A percentile compares a stretch with the other conserved stretches of the same genome.
Conservation (phyloP, 2,797 vertebrate genomes). For the Labroides dimidiatus region DNA sequence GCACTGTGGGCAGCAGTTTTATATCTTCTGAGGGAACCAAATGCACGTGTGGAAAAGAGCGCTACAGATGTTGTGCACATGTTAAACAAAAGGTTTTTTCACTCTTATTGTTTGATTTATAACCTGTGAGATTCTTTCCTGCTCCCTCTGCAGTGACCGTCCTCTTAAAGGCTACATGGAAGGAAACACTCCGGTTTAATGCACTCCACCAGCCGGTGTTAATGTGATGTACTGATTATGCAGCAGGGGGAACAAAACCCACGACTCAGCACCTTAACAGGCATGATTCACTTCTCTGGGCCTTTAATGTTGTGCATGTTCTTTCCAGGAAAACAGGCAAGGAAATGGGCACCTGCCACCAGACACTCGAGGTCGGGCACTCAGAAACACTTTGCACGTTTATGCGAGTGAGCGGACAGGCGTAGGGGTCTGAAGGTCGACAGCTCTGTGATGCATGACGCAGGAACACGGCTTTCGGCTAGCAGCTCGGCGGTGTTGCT, state of each 20-base stretch:
- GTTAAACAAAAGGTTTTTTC: not conserved
- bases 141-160: conserved; percentile 39
- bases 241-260: conserved; percentile 16
- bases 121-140: not conserved
- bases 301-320: conserved; percentile 5
- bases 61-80: conserved; percentile 3
- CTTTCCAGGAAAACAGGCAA: conserved; percentile 3
- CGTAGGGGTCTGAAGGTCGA: conserved; percentile 55
- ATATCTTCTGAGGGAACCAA: conserved; percentile 3
- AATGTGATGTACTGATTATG: conserved; percentile 50
- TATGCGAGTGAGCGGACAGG: conserved; percentile 30
- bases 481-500: conserved; percentile 33
- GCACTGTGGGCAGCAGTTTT: not conserved
- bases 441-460: conserved; percentile 67
- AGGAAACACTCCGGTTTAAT: conserved; percentile 24
- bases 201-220: conserved; percentile 21
- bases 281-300: conserved; percentile 6
- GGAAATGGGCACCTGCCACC: conserved; percentile 30
- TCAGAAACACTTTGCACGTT: conserved; percentile 57
- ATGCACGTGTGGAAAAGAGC: conserved; percentile 2
- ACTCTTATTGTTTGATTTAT: too few relatives aligned
- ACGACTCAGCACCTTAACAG: conserved; percentile 39
- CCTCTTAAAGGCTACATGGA: conserved; percentile 29
- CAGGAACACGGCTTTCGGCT: conserved; percentile 51
- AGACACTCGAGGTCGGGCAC: conserved; percentile 20